Conservation (phyloP, 2,797 vertebrate genomes). For the Gastrophryne carolinensis region DNA sequence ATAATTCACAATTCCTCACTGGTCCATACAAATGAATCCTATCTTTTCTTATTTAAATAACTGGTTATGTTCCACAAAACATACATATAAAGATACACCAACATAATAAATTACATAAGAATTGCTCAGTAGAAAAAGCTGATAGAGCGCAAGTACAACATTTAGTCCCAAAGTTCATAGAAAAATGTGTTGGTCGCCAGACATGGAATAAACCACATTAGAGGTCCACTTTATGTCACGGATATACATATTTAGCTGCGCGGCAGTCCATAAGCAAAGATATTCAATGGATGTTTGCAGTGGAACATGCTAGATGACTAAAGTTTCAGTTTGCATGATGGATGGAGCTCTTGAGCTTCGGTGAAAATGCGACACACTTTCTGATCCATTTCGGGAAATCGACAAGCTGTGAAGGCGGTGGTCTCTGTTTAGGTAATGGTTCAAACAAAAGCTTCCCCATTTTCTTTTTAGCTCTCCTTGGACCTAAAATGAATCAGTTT, state of each 20-base stretch:
- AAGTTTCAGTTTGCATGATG: slow-evolving; percentile 89
- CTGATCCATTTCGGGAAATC: slow-evolving; percentile 72
- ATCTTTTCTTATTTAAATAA: not conserved
- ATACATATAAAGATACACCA: slow-evolving; percentile 13
- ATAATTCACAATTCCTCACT: not conserved
- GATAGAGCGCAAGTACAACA: slow-evolving; percentile 24
- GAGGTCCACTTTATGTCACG: slow-evolving; percentile 44
- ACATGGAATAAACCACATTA: slow-evolving; percentile 40
- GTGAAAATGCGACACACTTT: slow-evolving; percentile 68
- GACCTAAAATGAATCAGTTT: too few relatives aligned
- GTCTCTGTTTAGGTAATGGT: slow-evolving; percentile 64
- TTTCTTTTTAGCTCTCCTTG: slow-evolving; percentile 85
- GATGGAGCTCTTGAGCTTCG: slow-evolving; percentile 79
- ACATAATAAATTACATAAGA: slow-evolving; percentile 28
- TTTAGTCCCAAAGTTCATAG: slow-evolving; percentile 10
- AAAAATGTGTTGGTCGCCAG: slow-evolving; percentile 3
- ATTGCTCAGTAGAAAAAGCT: not conserved
- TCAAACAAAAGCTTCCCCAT: slow-evolving; percentile 77
- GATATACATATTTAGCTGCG: slow-evolving; percentile 52
- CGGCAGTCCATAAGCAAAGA: slow-evolving; percentile 35
- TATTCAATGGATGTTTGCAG: not conserved
- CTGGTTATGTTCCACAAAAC: not conserved
- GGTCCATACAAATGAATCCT: not conserved
- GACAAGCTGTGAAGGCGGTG: slow-evolving; percentile 71
- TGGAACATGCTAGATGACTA: slow-evolving; percentile 63